phyloP scores from a whole-genome alignment of 2,888 invertebrate genomes.

The Chaitophorus viminalis region DNA sequence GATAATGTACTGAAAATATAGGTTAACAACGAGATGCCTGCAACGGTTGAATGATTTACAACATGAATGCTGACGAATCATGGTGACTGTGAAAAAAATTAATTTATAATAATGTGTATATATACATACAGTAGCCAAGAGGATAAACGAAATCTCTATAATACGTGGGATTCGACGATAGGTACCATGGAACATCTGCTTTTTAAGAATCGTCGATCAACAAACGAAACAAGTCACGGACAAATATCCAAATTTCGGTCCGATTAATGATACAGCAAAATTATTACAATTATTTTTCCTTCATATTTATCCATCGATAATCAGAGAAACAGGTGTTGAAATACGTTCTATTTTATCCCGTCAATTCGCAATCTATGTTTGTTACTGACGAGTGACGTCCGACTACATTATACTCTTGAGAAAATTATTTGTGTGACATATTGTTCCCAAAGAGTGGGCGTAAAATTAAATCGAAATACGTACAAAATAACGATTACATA shows the following conservation, averaged over 20 bases:
- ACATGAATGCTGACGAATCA: slow-evolving; percentile 52
- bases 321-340: slow-evolving; percentile 27
- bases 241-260: slow-evolving; percentile 1
- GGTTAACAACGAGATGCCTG: slow-evolving; percentile 56
- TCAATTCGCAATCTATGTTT: neutral
- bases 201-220: slow-evolving; percentile 9
- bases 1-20: slow-evolving; percentile 58
- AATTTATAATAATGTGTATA: slow-evolving; percentile 35
- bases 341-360: neutral
- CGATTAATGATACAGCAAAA: slow-evolving; percentile 9
- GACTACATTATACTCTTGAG: neutral
- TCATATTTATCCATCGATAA: slow-evolving; percentile 7
- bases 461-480: slow-evolving; percentile 5
- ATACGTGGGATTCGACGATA: slow-evolving; percentile 27
- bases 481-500: slow-evolving; percentile 7
- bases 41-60: slow-evolving; percentile 54
- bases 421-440: neutral
- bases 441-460: slow-evolving; percentile 11
- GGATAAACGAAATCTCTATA: slow-evolving; percentile 52
- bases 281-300: neutral
- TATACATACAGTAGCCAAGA: slow-evolving; percentile 12
- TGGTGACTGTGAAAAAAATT: slow-evolving; percentile 54
- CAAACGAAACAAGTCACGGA: slow-evolving; percentile 9
- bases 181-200: slow-evolving; percentile 40
- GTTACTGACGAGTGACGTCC: neutral